phyloP scores from a whole-genome alignment of 2,113 vertebrate species.

The Sminthopsis crassicaudata region DNA sequence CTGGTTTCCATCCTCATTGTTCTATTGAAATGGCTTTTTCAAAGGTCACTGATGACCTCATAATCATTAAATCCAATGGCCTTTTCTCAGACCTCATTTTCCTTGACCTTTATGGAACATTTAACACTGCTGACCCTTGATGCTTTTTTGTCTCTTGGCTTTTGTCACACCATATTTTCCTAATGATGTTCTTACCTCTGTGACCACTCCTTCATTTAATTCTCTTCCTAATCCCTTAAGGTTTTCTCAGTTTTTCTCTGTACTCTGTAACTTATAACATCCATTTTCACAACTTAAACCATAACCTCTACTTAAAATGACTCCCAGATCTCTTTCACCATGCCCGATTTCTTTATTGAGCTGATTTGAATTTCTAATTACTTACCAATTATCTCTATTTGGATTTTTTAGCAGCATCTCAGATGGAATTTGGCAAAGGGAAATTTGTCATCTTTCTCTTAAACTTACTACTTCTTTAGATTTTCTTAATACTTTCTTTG shows the following conservation, averaged over 20 bases:
- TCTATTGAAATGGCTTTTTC: not conserved
- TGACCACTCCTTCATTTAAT: not conserved
- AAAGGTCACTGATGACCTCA: constrained; percentile 5
- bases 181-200: not conserved
- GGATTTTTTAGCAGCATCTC: not conserved
- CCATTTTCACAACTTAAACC: not conserved
- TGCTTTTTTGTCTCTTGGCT: not conserved
- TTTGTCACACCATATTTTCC: not conserved
- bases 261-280: not conserved
- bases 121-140: not conserved
- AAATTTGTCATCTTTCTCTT: not conserved
- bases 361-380: not conserved
- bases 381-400: not conserved
- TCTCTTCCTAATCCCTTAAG: not conserved
- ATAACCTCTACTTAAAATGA: not conserved
- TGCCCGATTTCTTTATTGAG: not conserved
- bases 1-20: not conserved
- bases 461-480: not conserved
- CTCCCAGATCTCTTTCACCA: not conserved
- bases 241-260: not conserved
- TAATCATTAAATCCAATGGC: not conserved
- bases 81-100: not conserved
- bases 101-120: constrained; percentile 2
- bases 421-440: not conserved
- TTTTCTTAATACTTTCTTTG: not conserved